phyloP scores from a whole-genome alignment of 1,140 invertebrate genomes.

The Sinella curviseta region DNA sequence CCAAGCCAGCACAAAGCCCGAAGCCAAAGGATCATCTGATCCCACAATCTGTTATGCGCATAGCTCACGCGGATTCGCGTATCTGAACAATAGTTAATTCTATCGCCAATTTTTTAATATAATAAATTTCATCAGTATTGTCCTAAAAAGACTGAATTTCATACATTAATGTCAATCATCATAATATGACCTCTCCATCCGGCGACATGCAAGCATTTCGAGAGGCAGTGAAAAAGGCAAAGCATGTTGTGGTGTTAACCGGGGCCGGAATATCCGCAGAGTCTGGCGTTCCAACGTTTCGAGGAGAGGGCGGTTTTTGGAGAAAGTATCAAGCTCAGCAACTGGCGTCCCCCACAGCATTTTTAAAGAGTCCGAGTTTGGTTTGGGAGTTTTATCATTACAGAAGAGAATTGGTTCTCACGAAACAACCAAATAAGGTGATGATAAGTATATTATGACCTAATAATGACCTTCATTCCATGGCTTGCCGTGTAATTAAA shows the following conservation, averaged over 20 bases:
- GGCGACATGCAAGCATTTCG: slow-evolving; percentile 62
- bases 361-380: slow-evolving; percentile 66
- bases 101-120: too few species aligned
- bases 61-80: too few species aligned
- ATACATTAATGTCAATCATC: neutral
- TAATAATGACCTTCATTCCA: too few species aligned
- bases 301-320: slow-evolving; percentile 76
- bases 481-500: too few species aligned
- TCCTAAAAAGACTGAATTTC: neutral
- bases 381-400: slow-evolving; percentile 83
- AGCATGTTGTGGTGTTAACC: slow-evolving; percentile 69
- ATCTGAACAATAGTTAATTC: too few species aligned
- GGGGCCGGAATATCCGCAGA: slow-evolving; percentile 79
- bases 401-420: slow-evolving; percentile 65
- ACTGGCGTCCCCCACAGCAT: slow-evolving; percentile 69
- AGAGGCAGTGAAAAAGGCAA: slow-evolving; percentile 60
- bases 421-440: slow-evolving; percentile 69
- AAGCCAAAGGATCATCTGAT: too few species aligned
- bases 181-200: slow-evolving; percentile 47
- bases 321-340: slow-evolving; percentile 67
- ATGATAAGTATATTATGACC: slow-evolving; percentile 50
- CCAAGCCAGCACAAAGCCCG: too few species aligned
- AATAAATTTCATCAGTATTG: too few species aligned
- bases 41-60: too few species aligned
- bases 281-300: slow-evolving; percentile 78